Percentiles rank a stretch among this genome's conserved stretches.
Evolutionary conservation across 1,140 invertebrate genomes (phyloP).

Genomic region (Ceratina japonica): DNA sequence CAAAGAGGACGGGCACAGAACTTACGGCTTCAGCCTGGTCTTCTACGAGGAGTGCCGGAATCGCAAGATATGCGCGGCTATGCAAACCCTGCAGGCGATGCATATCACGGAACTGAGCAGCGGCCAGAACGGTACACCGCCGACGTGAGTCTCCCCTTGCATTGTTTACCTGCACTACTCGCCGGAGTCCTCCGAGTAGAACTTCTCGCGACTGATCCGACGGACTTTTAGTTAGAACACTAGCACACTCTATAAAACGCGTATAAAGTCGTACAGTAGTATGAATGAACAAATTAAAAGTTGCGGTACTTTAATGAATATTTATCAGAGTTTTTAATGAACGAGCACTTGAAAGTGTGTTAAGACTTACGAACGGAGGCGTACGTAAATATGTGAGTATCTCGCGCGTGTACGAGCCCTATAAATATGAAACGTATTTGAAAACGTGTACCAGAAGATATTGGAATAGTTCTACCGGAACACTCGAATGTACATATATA

Average conservation of each 20-base stretch:
- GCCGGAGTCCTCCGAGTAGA: not conserved
- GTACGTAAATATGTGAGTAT: too few species aligned
- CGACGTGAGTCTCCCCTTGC: conserved; percentile 67
- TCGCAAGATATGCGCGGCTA: conserved; percentile 94
- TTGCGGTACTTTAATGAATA: too few species aligned
- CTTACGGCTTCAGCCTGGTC: conserved; percentile 95
- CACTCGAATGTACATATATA: not conserved
- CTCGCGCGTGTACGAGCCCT: not conserved
- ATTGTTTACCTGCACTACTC: not conserved
- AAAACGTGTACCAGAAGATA: not conserved
- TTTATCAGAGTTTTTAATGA: too few species aligned
- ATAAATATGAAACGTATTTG: not conserved
- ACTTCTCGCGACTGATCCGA: too few species aligned
- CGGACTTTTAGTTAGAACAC: too few species aligned
- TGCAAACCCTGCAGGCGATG: conserved; percentile 97
- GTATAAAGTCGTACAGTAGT: too few species aligned
- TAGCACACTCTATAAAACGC: too few species aligned
- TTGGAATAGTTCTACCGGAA: not conserved
- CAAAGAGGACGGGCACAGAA: conserved; percentile 95
- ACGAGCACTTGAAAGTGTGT: too few species aligned
- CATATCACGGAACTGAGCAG: conserved; percentile 93
- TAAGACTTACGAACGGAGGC: too few species aligned
- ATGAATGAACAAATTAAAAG: too few species aligned
- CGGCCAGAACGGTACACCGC: conserved; percentile 82
- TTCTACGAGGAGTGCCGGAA: conserved; percentile 98